Conservation (phyloP, 1,140 invertebrate species). For the Lepidurus packardi region DNA sequence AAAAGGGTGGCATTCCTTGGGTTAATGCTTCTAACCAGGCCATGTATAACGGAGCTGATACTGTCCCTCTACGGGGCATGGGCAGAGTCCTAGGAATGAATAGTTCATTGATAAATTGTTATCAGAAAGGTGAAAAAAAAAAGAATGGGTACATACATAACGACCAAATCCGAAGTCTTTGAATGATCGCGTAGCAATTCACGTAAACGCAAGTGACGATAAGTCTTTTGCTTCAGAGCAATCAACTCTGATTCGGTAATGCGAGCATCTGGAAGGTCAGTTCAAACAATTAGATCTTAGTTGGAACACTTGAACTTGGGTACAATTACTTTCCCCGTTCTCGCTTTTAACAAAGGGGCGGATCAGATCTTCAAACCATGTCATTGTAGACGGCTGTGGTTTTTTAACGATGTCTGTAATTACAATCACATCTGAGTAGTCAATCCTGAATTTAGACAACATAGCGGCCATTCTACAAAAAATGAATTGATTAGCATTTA, state of each 20-base stretch:
- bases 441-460: slow-evolving; percentile 55
- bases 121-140: not conserved
- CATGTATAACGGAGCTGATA: slow-evolving; percentile 55
- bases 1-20: slow-evolving; percentile 54
- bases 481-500: slow-evolving; percentile 35
- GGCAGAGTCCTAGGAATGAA: slow-evolving; percentile 49
- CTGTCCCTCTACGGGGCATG: slow-evolving; percentile 51
- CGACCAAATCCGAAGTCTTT: slow-evolving; percentile 73
- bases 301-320: slow-evolving; percentile 62
- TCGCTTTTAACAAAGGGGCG: slow-evolving; percentile 27
- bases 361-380: slow-evolving; percentile 39
- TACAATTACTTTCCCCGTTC: slow-evolving; percentile 29
- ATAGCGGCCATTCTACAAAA: slow-evolving; percentile 50
- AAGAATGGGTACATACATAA: slow-evolving; percentile 62
- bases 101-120: not conserved
- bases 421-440: slow-evolving; percentile 52
- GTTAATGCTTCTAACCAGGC: slow-evolving; percentile 58
- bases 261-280: slow-evolving; percentile 51
- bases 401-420: slow-evolving; percentile 71
- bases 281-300: slow-evolving; percentile 72
- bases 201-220: slow-evolving; percentile 78
- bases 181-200: slow-evolving; percentile 84
- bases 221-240: slow-evolving; percentile 82
- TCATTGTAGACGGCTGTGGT: slow-evolving; percentile 59
- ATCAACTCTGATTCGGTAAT: slow-evolving; percentile 76